Evolutionary conservation across 23 tunicate species (phyloP).

Genomic region (Halocynthia roretzi): DNA sequence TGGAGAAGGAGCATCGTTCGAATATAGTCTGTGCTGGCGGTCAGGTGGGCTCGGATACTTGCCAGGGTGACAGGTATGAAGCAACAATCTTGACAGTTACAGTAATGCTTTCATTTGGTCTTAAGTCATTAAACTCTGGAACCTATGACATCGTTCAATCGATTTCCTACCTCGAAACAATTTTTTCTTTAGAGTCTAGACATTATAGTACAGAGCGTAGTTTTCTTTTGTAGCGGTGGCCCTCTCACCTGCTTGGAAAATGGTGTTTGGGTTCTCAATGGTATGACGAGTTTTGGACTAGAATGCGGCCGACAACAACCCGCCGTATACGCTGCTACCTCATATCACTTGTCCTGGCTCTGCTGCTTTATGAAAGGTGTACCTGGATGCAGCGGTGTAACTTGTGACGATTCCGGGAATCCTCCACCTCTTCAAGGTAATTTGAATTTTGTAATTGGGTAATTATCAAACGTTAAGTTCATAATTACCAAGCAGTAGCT

Average conservation of each 20-base stretch:
- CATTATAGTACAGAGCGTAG: too few species aligned
- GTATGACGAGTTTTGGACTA: constrained; percentile 8
- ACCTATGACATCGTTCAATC: too few species aligned
- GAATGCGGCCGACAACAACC: not conserved
- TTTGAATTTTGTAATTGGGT: too few species aligned
- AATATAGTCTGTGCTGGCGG: constrained; percentile 11
- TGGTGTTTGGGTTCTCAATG: constrained; percentile 5
- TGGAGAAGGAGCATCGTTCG: too few species aligned
- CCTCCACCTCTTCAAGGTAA: too few species aligned
- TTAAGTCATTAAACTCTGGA: too few species aligned
- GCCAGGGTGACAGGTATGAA: constrained; percentile 22
- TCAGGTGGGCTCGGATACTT: constrained; percentile 2
- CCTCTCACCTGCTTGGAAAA: constrained; percentile 17
- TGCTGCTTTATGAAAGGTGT: constrained; percentile 13
- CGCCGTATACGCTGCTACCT: constrained; percentile 11
- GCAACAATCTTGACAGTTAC: too few species aligned
- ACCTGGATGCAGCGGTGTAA: constrained; percentile 7
- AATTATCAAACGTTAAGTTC: too few species aligned
- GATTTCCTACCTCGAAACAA: too few species aligned
- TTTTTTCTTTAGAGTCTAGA: too few species aligned
- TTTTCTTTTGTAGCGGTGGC: constrained; percentile 10
- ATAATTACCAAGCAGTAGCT: too few species aligned
- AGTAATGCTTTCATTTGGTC: too few species aligned
- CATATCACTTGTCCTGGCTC: not conserved
- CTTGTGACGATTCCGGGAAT: not conserved